Conservation (phyloP, 2,113 vertebrate species). For the Mus spicilegus region DNA sequence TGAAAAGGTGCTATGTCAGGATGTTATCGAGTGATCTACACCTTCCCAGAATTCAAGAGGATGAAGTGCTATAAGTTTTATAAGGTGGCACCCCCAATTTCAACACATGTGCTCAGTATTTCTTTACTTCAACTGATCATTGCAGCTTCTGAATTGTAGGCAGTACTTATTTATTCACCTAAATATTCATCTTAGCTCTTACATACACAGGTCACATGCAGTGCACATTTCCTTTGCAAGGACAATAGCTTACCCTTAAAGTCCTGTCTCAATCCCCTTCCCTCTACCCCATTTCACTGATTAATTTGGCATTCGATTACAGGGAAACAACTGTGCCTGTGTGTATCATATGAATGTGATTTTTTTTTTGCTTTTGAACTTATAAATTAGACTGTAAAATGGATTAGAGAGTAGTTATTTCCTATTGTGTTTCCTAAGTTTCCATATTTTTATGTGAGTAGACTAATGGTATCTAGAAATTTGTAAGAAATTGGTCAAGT, state of each 20-base stretch:
- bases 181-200: background rate
- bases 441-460: background rate
- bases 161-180: background rate
- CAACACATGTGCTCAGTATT: background rate
- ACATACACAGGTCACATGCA: background rate
- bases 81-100: too few species aligned
- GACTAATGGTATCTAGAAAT: background rate
- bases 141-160: background rate
- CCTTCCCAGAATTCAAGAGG: background rate
- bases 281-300: background rate
- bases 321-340: background rate
- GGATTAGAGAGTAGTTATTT: background rate
- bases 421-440: background rate
- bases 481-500: background rate
- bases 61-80: background rate
- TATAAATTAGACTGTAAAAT: background rate
- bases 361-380: background rate
- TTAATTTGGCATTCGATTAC: background rate
- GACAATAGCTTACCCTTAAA: background rate
- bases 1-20: background rate
- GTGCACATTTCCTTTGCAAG: background rate
- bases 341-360: background rate
- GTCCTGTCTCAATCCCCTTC: background rate
- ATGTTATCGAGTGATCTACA: background rate
- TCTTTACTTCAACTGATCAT: background rate